phyloP scores from a whole-genome alignment of 2,113 vertebrate genomes.

The Pipra filicauda region DNA sequence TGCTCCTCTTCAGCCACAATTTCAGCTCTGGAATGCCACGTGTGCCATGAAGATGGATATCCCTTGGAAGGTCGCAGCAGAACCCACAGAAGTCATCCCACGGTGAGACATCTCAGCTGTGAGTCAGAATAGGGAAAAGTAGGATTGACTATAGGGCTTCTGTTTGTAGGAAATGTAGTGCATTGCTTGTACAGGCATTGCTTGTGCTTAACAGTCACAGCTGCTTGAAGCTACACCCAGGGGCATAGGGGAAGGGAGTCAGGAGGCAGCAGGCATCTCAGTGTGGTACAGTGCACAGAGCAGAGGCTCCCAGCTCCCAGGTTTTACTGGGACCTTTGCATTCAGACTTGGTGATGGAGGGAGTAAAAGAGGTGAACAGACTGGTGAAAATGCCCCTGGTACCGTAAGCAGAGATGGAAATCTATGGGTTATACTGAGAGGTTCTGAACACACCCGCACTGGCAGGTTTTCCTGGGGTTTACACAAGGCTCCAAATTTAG shows the following conservation, averaged over 20 bases:
- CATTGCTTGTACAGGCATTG: fast-evolving
- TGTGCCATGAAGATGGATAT: fast-evolving
- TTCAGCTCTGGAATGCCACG: not conserved
- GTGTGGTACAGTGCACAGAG: not conserved
- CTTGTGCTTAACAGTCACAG: not conserved
- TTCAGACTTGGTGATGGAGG: not conserved
- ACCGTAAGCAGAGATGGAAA: not conserved
- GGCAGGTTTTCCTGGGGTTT: not conserved
- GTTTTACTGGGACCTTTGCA: not conserved
- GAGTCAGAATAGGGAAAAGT: not conserved
- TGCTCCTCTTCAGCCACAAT: not conserved
- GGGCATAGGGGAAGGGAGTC: no score
- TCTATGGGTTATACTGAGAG: fast-evolving
- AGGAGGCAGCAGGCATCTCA: not conserved
- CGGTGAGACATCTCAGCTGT: fast-evolving
- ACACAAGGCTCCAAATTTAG: not conserved
- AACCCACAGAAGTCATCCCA: fast-evolving
- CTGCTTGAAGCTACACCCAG: fast-evolving
- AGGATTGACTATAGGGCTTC: not conserved
- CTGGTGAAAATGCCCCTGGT: not conserved
- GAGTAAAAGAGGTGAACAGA: not conserved
- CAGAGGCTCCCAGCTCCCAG: not conserved
- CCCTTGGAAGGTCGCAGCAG: not conserved
- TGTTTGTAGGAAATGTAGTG: not conserved
- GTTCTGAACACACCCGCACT: not conserved